Percentiles rank a stretch among this genome's conserved stretches.
These are phyloP conservation scores for Pedionomus torquatus DNA, from an alignment of 2,113 vertebrate genomes.

Conservation along the genomic window DNA sequence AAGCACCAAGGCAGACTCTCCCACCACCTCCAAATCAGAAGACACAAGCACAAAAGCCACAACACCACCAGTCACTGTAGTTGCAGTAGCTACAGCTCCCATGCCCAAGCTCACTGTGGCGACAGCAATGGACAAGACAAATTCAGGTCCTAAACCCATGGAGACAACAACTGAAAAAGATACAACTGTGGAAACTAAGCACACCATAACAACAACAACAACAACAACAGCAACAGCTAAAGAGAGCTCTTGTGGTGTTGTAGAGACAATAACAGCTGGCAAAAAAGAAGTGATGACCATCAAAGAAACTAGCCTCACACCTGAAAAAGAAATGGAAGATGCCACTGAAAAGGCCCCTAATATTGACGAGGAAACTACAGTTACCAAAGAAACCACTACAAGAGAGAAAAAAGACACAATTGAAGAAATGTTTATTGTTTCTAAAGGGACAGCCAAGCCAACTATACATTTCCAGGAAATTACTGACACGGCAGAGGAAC, in stretches of 20 bases:
- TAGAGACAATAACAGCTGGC: neutral
- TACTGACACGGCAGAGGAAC: neutral
- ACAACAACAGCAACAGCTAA: neutral
- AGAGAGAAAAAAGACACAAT: conserved; percentile 40
- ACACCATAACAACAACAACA: neutral
- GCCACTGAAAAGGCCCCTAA: neutral
- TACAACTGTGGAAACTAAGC: neutral
- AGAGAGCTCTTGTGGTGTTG: neutral
- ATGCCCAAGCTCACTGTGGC: neutral
- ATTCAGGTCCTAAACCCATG: neutral
- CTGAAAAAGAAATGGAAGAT: neutral
- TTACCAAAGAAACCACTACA: neutral
- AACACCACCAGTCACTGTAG: fast-evolving
- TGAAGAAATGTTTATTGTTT: conserved; percentile 47
- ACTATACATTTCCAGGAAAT: conserved; percentile 41
- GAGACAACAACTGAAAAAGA: neutral
- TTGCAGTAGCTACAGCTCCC: neutral
- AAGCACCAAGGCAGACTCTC: fast-evolving
- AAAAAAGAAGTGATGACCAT: neutral
- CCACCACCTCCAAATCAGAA: fast-evolving
- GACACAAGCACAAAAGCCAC: neutral
- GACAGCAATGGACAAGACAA: neutral
- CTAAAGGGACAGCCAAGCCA: conserved; percentile 39
- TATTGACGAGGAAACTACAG: neutral
- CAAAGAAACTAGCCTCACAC: neutral